Evolutionary conservation across 2,797 vertebrate genomes (phyloP).

Genomic region (Characodon lateralis): DNA sequence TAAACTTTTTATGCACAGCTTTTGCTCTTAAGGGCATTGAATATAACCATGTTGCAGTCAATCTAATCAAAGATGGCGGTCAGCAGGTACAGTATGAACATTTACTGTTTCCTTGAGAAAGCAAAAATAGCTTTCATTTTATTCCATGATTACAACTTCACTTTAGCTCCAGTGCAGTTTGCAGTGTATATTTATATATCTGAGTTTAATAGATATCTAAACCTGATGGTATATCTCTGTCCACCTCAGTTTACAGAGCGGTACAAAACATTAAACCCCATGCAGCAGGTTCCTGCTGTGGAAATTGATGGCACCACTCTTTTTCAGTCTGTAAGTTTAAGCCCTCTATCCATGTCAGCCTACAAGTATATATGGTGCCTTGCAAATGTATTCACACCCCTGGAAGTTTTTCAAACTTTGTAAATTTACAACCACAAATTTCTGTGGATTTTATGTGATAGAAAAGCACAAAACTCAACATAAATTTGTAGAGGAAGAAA

Average conservation of each 20-base stretch:
- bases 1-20: constrained; percentile 76
- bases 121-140: background rate
- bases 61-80: constrained; percentile 91
- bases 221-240: constrained; percentile 15
- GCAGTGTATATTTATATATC: too few species aligned
- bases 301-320: constrained; percentile 91
- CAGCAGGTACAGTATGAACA: constrained; percentile 86
- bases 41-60: constrained; percentile 87
- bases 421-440: background rate
- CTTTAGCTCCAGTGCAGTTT: too few species aligned
- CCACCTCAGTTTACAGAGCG: constrained; percentile 82
- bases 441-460: background rate
- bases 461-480: background rate
- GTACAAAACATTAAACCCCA: constrained; percentile 89
- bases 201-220: background rate
- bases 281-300: constrained; percentile 94
- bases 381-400: background rate
- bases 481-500: background rate
- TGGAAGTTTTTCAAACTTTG: background rate
- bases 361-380: background rate
- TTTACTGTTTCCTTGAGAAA: background rate
- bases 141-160: too few species aligned
- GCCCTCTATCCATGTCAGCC: background rate
- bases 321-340: constrained; percentile 92
- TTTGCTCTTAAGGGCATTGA: constrained; percentile 92